A percentile compares a stretch with the other conserved stretches of the same genome.
Evolutionary conservation across 2,888 invertebrate genomes (phyloP).

Genomic region (Shargacucullia verbasci): DNA sequence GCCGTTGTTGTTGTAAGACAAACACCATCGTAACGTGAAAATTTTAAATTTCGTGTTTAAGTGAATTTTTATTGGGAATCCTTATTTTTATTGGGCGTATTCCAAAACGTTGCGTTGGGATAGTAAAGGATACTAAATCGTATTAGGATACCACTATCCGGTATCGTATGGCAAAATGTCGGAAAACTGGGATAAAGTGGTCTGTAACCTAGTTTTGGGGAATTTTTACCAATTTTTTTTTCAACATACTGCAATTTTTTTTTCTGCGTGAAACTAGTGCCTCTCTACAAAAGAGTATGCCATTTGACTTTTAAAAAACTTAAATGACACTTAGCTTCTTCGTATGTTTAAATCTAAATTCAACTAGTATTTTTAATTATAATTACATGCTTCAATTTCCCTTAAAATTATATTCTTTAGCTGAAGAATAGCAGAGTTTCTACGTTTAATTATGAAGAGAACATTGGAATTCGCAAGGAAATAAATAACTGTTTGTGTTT

Average conservation of each 20-base stretch:
- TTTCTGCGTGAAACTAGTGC: too few relatives aligned
- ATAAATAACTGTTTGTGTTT: not conserved
- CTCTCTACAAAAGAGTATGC: too few relatives aligned
- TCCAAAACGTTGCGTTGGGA: constrained; percentile 44
- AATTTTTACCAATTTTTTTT: not conserved
- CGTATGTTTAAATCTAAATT: too few relatives aligned
- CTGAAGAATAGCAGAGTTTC: not conserved
- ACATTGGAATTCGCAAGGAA: not conserved
- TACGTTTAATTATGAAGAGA: not conserved
- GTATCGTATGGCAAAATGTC: not conserved
- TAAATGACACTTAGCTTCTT: too few relatives aligned
- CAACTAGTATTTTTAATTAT: too few relatives aligned
- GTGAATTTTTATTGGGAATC: constrained; percentile 86
- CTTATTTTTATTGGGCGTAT: constrained; percentile 77
- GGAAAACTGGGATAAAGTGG: not conserved
- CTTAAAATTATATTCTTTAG: too few relatives aligned
- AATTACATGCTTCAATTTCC: too few relatives aligned
- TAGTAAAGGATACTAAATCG: constrained; percentile 32
- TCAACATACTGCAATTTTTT: too few relatives aligned
- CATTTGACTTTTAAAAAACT: too few relatives aligned
- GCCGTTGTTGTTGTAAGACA: constrained; percentile 44
- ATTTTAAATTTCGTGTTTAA: constrained; percentile 87
- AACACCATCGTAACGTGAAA: constrained; percentile 80
- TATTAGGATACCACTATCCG: constrained; percentile 12
- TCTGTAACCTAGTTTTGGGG: not conserved